These are phyloP conservation scores for Nysson spinosus DNA, from an alignment of 2,888 invertebrate genomes.

Conservation along the genomic window DNA sequence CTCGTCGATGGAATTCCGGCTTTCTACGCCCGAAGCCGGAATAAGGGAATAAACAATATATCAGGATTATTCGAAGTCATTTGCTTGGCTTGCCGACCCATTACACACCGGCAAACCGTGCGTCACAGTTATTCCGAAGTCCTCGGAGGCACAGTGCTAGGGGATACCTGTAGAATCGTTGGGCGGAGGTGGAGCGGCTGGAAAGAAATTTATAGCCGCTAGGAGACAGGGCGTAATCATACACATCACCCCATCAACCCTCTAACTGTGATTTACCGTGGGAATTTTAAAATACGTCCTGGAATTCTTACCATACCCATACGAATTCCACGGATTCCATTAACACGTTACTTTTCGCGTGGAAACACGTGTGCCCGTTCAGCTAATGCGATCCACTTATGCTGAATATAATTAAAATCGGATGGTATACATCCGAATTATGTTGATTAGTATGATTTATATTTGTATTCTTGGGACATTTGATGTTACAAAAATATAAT, in stretches of 20 bases:
- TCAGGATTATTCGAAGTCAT: slow-evolving; percentile 63
- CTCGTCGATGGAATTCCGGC: slow-evolving; percentile 28
- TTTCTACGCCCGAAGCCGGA: slow-evolving; percentile 31
- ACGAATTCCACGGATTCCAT: slow-evolving; percentile 50
- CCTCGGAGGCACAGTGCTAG: slow-evolving; percentile 46
- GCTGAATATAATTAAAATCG: no score
- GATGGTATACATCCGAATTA: no score
- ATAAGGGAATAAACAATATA: slow-evolving; percentile 55
- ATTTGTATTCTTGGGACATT: no score
- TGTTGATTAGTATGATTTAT: no score
- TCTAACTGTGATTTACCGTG: slow-evolving; percentile 77
- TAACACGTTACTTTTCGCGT: neutral
- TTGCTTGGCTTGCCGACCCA: slow-evolving; percentile 54
- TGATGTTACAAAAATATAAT: no score
- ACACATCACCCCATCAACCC: slow-evolving; percentile 77
- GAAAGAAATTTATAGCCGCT: slow-evolving; percentile 73
- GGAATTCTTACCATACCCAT: slow-evolving; percentile 58
- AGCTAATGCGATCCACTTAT: no score
- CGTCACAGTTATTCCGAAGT: slow-evolving; percentile 58
- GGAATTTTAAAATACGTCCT: slow-evolving; percentile 73
- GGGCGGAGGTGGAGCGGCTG: slow-evolving; percentile 56
- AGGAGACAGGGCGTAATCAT: slow-evolving; percentile 77
- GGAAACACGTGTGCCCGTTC: neutral
- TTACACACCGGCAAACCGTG: slow-evolving; percentile 53
- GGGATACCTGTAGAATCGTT: slow-evolving; percentile 63